Percentiles rank a stretch among this genome's conserved stretches.
Conservation (phyloP, 2,113 vertebrate genomes). For the Empidonax traillii region DNA sequence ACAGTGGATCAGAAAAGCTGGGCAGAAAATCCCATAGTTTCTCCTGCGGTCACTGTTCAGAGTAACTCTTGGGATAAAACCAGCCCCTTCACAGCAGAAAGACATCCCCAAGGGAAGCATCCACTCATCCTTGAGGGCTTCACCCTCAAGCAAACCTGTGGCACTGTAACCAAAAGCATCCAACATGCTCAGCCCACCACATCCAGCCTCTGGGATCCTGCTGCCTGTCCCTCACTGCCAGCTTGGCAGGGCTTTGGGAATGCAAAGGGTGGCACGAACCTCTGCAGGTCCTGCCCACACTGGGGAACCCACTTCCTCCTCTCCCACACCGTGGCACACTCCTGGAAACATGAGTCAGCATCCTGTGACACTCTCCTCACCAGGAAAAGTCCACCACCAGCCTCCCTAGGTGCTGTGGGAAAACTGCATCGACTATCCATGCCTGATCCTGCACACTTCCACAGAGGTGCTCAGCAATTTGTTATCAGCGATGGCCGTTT, state of each 20-base stretch:
- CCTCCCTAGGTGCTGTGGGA: neutral
- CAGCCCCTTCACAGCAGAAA: neutral
- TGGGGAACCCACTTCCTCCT: neutral
- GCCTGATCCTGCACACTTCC: neutral
- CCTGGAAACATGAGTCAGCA: neutral
- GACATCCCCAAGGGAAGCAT: neutral
- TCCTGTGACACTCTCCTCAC: fast-evolving
- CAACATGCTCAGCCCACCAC: fast-evolving
- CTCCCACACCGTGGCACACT: fast-evolving
- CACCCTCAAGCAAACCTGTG: neutral
- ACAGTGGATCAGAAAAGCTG: neutral
- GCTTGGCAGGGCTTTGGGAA: neutral
- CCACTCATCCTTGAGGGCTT: neutral
- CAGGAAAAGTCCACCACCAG: neutral
- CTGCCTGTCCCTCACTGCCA: neutral
- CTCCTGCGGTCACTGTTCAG: neutral
- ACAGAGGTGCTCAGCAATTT: fast-evolving
- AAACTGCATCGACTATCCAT: neutral
- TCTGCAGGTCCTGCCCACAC: neutral
- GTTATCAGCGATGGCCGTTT: fast-evolving
- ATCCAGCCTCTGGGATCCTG: neutral
- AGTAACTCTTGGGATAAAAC: neutral
- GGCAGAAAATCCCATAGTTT: neutral
- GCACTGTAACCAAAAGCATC: neutral
- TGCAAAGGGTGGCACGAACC: neutral